These are phyloP conservation scores for Metallyticus violacea DNA, from an alignment of 2,888 invertebrate species.

Conservation along the genomic window DNA sequence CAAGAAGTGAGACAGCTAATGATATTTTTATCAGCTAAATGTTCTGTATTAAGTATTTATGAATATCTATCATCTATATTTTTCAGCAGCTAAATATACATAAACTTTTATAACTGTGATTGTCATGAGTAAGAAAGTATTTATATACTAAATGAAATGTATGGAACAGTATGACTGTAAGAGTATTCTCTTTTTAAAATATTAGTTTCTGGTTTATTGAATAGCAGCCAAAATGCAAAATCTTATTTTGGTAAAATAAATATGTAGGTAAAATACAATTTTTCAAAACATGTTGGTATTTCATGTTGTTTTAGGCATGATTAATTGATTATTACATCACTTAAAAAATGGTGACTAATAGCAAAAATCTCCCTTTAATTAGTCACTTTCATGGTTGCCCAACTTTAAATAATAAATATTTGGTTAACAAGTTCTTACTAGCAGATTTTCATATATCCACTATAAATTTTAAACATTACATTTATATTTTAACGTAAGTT, in stretches of 20 bases:
- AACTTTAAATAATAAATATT: not conserved
- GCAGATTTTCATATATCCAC: not conserved
- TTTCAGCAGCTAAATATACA: not conserved
- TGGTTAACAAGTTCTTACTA: not conserved
- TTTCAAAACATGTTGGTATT: not conserved
- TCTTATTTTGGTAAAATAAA: not conserved
- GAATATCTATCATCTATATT: not conserved
- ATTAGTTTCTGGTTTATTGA: not conserved
- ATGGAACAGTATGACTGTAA: not conserved
- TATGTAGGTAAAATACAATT: not conserved
- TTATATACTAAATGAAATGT: not conserved
- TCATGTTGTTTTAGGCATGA: too few species aligned
- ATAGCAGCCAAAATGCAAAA: not conserved
- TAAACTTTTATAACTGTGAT: not conserved
- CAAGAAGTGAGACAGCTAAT: not conserved
- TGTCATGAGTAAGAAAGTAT: not conserved
- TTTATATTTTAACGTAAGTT: not conserved
- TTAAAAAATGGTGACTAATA: not conserved
- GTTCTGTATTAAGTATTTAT: too few species aligned
- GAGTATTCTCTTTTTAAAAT: not conserved
- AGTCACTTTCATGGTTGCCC: not conserved
- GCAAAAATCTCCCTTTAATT: not conserved
- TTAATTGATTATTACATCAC: not conserved
- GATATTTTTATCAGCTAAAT: not conserved
- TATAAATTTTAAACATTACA: not conserved